Conservation (phyloP, 2,797 vertebrate species). For the Oryzias dopingdopingensis region DNA sequence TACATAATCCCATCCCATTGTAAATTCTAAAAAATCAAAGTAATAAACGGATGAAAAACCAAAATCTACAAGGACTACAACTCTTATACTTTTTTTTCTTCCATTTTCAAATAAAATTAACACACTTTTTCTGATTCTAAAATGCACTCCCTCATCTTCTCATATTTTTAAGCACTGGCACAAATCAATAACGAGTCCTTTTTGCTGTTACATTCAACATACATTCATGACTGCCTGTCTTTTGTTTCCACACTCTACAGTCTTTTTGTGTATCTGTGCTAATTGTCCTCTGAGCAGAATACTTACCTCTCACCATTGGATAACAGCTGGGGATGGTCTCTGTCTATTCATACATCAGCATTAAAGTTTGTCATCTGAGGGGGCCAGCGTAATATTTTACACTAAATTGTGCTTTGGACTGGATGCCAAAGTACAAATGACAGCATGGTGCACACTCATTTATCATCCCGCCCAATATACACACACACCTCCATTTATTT, state of each 20-base stretch:
- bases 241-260: conserved; percentile 24
- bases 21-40: too few species aligned
- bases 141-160: neutral
- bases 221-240: conserved; percentile 21
- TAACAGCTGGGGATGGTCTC: conserved; percentile 55
- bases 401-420: conserved; percentile 74
- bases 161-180: conserved; percentile 6
- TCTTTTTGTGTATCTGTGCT: conserved; percentile 50
- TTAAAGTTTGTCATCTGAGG: conserved; percentile 75
- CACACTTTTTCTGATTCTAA: neutral
- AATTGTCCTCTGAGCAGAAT: conserved; percentile 74
- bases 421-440: conserved; percentile 75
- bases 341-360: conserved; percentile 75
- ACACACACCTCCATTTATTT: conserved; percentile 29
- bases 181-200: conserved; percentile 12
- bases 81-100: neutral
- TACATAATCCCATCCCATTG: too few species aligned
- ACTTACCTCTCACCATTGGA: conserved; percentile 61
- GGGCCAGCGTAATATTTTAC: conserved; percentile 70
- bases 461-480: conserved; percentile 52
- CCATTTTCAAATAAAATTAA: neutral
- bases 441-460: conserved; percentile 67
- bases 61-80: neutral
- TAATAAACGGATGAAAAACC: neutral
- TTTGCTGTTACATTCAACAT: conserved; percentile 19